Base-by-base conservation (phyloP, 2,797 vertebrate genomes). In the Xiphophorus birchmanni region DNA sequence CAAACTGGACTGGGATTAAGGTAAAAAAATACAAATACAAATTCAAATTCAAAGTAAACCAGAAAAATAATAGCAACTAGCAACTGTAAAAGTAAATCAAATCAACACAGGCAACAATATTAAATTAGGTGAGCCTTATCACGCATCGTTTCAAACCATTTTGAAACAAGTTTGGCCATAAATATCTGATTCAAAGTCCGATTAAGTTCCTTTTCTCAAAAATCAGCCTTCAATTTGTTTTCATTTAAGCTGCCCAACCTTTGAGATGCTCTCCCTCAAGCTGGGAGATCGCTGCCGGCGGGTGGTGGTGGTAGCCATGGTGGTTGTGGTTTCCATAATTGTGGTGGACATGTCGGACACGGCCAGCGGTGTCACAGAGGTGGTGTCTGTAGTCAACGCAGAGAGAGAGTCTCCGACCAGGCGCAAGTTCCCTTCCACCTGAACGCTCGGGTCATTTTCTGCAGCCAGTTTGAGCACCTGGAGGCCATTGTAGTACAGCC, bases 301-400 rank as follows among this genome's bases (percentile, higher is more conserved):
- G 73, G 98, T 99, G 84, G 98, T 99, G n/a, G 98, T 99, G 67
- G 98, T 98, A 75, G 98, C 98, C 95, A 98, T 98, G 74, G 98
- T 99, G 80, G 98, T 99, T 82, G 98, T 99, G 87, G 97, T 98
- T 94, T 99, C 98, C 96, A 99, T 99, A 92, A 98, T 99, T n/a
- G 98, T 99, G 89, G 98, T 98, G 81, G 98, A 98, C 96, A 99
- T 98, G 23, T 98, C 97, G 1, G 97, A 96, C 83, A 97, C 94
- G 0, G 97, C 96, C 86, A 97, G 94, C 21, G 97, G 97, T 26
- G 97, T 98, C 88, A 96, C 96, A 0, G 97, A 97, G 23, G 97
- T 98, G 87, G 96, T 97, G 73, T 97, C 97, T 0, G 97, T 97
- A 90, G 97, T 96, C 91, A 97, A 87, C 83, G 96, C 97, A 0